Conservation (phyloP, 2,797 vertebrate species). For the Semaprochilodus insignis region DNA sequence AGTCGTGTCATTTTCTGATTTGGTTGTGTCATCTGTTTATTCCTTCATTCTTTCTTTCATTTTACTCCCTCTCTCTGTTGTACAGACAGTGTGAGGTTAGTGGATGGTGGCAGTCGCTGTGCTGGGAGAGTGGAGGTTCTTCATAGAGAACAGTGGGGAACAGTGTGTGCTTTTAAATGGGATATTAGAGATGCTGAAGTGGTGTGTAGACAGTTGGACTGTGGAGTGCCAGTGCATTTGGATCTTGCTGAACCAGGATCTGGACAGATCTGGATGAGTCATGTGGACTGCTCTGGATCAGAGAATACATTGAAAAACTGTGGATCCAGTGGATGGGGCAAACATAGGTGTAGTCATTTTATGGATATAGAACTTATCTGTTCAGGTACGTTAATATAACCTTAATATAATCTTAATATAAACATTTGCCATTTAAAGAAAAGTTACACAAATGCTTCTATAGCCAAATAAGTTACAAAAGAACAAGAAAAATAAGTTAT, state of each 20-base stretch:
- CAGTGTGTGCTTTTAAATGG: slow-evolving; percentile 62
- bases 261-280: slow-evolving; percentile 25
- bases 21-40: too few species aligned
- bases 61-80: not conserved
- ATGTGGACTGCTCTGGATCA: not conserved
- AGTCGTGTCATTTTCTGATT: too few species aligned
- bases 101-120: slow-evolving; percentile 18
- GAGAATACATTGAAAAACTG: slow-evolving; percentile 22
- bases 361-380: slow-evolving; percentile 22
- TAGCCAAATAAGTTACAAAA: too few species aligned
- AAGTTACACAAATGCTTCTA: too few species aligned
- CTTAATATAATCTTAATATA: not conserved
- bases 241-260: slow-evolving; percentile 66
- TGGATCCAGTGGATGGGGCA: rapidly evolving
- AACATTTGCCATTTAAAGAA: too few species aligned
- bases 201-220: slow-evolving; percentile 70
- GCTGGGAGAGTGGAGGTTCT: slow-evolving; percentile 33
- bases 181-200: slow-evolving; percentile 18
- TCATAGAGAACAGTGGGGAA: slow-evolving; percentile 17
- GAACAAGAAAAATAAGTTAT: too few species aligned
- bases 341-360: not conserved
- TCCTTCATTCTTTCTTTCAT: not conserved
- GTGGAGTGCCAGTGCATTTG: slow-evolving; percentile 44
- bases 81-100: slow-evolving; percentile 16
- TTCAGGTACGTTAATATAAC: slow-evolving; percentile 52